Percentiles rank a stretch among this genome's conserved stretches.
phyloP scores from a whole-genome alignment of 35 echinoderm and acorn worm genomes.

The Acanthaster planci region DNA sequence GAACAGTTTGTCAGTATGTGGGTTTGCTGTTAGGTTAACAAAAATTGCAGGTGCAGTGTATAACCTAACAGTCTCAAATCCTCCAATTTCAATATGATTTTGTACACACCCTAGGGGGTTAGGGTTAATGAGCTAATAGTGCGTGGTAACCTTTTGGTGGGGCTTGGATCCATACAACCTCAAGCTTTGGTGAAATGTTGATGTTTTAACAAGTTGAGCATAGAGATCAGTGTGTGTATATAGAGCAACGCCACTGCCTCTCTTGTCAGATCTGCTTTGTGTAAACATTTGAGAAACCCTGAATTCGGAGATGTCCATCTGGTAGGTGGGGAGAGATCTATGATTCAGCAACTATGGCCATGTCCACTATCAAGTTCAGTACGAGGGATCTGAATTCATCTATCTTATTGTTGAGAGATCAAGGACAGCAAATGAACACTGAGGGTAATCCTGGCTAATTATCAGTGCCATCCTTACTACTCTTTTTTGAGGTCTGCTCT shows the following conservation, averaged over 20 bases:
- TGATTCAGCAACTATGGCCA: neutral
- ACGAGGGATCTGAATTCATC: neutral
- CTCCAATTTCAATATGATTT: no score
- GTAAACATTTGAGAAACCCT: neutral
- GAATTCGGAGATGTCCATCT: neutral
- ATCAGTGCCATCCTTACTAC: no score
- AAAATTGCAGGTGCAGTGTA: no score
- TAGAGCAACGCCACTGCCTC: neutral
- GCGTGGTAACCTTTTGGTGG: neutral
- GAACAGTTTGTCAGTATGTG: no score
- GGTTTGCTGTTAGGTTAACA: neutral
- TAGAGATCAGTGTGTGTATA: neutral
- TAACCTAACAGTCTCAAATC: no score
- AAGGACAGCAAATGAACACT: neutral
- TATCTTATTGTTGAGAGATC: neutral
- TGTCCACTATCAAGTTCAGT: neutral
- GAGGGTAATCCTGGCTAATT: neutral
- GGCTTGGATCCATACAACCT: neutral
- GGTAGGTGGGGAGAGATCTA: neutral
- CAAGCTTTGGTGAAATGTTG: neutral
- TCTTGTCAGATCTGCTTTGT: neutral
- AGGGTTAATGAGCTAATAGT: conserved; percentile 7
- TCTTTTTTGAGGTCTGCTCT: no score
- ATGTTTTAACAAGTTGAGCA: conserved; percentile 1
- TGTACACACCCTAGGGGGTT: no score